A percentile compares a stretch with the other conserved stretches of the same genome.
phyloP scores from a whole-genome alignment of 2,113 vertebrate species.

The Thymallus thymallus region DNA sequence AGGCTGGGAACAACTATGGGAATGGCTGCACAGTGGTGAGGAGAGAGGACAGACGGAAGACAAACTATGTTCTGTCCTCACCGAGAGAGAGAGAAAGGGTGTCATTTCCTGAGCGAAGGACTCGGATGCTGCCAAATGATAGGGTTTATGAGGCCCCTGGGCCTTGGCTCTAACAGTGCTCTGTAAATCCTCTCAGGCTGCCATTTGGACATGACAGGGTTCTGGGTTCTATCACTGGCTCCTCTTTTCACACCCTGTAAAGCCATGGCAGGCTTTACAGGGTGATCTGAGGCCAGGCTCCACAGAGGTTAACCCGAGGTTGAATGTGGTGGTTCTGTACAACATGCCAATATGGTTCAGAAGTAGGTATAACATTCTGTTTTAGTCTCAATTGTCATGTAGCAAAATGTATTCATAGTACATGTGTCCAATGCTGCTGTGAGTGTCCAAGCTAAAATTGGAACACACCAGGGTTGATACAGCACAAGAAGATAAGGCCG shows the following conservation, averaged over 20 bases:
- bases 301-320: not conserved
- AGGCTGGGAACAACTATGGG: not conserved
- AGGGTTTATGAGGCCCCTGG: slow-evolving; percentile 46
- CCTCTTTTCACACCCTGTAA: slow-evolving; percentile 25
- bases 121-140: slow-evolving; percentile 30
- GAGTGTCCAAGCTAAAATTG: slow-evolving; percentile 2
- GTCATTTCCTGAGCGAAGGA: slow-evolving; percentile 33
- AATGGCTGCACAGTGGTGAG: not conserved
- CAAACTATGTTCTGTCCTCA: not conserved
- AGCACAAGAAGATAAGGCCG: not conserved
- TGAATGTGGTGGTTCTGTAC: not conserved
- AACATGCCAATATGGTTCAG: not conserved
- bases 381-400: not conserved
- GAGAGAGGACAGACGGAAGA: not conserved
- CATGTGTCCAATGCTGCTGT: not conserved
- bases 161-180: slow-evolving; percentile 38
- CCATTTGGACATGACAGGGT: slow-evolving; percentile 40
- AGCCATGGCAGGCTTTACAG: not conserved
- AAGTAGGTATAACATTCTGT: not conserved
- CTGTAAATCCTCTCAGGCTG: slow-evolving; percentile 44
- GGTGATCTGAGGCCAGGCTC: not conserved
- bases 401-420: not conserved
- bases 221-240: slow-evolving; percentile 50
- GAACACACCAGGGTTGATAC: not conserved
- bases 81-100: not conserved